These are phyloP conservation scores for Prionace glauca DNA, from an alignment of 2,797 vertebrate genomes.

Conservation along the genomic window DNA sequence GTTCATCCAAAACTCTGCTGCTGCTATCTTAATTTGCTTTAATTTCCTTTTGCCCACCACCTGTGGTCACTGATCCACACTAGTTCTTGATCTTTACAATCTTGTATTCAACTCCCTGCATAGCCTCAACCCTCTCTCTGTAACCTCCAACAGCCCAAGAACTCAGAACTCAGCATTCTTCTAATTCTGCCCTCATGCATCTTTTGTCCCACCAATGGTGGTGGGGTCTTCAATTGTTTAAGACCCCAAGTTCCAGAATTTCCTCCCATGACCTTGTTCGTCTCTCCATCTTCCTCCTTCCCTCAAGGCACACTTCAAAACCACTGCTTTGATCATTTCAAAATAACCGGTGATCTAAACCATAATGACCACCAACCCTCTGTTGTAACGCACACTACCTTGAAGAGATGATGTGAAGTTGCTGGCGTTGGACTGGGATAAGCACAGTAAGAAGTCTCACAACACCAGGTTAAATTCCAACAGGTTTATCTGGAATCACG, in stretches of 20 bases:
- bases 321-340: background rate
- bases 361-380: background rate
- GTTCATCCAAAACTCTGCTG: background rate
- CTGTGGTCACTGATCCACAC: background rate
- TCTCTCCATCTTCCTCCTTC: background rate
- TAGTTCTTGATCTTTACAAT: background rate
- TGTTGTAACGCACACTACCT: background rate
- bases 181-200: background rate
- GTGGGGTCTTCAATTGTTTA: background rate
- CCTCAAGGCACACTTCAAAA: background rate
- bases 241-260: background rate
- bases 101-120: background rate
- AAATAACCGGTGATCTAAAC: background rate
- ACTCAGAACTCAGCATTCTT: background rate
- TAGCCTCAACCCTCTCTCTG: background rate
- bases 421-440: too few species aligned
- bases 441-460: too few species aligned
- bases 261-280: background rate
- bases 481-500: too few species aligned
- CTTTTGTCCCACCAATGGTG: background rate
- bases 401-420: background rate
- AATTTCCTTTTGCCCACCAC: background rate
- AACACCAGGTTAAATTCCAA: too few species aligned
- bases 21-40: background rate
- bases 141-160: background rate